phyloP scores from a whole-genome alignment of 2,113 vertebrate genomes.

The Scomber japonicus region DNA sequence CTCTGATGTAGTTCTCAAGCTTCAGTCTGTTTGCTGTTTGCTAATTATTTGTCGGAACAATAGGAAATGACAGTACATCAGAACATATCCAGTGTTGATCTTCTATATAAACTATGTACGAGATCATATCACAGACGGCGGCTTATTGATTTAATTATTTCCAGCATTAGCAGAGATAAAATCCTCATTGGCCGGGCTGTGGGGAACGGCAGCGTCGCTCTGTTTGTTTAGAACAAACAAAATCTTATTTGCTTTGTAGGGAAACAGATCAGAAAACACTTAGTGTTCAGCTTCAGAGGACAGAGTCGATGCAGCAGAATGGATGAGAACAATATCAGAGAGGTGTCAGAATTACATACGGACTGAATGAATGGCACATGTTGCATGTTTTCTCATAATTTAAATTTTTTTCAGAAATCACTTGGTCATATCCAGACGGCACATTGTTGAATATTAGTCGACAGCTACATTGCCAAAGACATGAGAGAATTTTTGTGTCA shows the following conservation, averaged over 20 bases:
- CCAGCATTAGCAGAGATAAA: constrained; percentile 56
- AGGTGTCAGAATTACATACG: neutral
- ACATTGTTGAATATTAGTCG: too few species aligned
- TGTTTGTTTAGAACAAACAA: constrained; percentile 52
- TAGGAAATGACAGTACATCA: constrained; percentile 10
- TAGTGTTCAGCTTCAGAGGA: neutral
- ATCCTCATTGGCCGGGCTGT: constrained; percentile 1
- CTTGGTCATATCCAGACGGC: too few species aligned
- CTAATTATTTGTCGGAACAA: constrained; percentile 57
- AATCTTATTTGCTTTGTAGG: constrained; percentile 28
- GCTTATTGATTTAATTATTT: constrained; percentile 70
- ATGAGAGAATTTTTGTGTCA: too few species aligned
- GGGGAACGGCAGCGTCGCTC: neutral
- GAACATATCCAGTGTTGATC: constrained; percentile 39
- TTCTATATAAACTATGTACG: constrained; percentile 30
- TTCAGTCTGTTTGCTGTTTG: constrained; percentile 51
- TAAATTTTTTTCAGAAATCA: too few species aligned
- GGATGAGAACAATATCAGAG: constrained; percentile 1
- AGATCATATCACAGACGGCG: constrained; percentile 53
- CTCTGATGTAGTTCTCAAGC: neutral
- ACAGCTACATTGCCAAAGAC: too few species aligned
- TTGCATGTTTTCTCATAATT: too few species aligned
- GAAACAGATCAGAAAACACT: neutral
- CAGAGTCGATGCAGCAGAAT: constrained; percentile 14
- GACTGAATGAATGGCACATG: neutral